Conservation (phyloP, 2,113 vertebrate genomes). For the Equus przewalskii region DNA sequence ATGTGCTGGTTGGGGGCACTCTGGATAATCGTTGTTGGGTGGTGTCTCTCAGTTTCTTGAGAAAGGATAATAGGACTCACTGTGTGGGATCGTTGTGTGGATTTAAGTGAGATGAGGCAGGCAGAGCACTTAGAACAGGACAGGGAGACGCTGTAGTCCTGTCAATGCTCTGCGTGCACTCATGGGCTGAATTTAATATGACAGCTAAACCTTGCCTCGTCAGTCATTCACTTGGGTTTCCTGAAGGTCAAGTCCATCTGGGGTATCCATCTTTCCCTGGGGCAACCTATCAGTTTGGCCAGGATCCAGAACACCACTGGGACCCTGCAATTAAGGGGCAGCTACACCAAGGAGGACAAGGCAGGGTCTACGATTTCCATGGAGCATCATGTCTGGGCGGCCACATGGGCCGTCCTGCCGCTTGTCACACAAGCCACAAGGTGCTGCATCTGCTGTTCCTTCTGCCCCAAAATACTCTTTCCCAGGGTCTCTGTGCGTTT, state of each 20-base stretch:
- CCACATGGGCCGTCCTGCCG: not conserved
- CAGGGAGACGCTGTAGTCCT: too few species aligned
- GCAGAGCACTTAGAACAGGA: not conserved
- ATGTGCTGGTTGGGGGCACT: not conserved
- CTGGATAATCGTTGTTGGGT: not conserved
- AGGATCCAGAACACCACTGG: not conserved
- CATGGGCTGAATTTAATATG: not conserved
- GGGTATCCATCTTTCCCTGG: not conserved
- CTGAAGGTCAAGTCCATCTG: not conserved
- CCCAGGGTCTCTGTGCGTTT: not conserved
- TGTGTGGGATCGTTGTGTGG: fast-evolving
- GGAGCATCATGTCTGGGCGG: not conserved
- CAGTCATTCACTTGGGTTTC: not conserved
- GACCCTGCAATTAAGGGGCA: not conserved
- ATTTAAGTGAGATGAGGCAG: not conserved
- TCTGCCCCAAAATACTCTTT: not conserved
- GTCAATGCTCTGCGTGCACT: not conserved
- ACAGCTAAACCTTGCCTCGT: not conserved
- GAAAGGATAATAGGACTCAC: not conserved
- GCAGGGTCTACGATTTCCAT: not conserved
- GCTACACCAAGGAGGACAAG: not conserved
- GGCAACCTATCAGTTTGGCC: not conserved
- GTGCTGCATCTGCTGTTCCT: not conserved
- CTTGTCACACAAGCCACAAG: too few species aligned
- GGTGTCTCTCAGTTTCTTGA: not conserved